Evolutionary conservation across 1,140 invertebrate species (phyloP).

Genomic region (Drosophila setifemur): DNA sequence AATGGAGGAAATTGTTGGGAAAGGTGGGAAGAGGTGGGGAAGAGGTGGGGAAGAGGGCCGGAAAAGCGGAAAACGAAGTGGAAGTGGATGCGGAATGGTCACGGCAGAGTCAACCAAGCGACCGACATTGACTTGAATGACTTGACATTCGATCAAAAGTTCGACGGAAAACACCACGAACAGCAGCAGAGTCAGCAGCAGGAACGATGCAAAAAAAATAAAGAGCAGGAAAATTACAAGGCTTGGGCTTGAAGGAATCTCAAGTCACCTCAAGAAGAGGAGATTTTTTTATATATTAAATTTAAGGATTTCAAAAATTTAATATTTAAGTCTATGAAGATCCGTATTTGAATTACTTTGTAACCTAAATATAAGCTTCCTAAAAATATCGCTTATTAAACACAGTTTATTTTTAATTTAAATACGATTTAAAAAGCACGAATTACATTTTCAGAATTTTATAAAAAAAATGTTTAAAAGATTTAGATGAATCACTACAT

Average conservation of each 20-base stretch:
- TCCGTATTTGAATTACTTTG: no score
- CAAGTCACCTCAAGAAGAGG: background rate
- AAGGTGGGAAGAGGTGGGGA: background rate
- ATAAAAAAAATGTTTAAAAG: no score
- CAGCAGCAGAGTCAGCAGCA: conserved; percentile 34
- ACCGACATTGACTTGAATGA: conserved; percentile 68
- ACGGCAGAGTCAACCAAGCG: conserved; percentile 47
- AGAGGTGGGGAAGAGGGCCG: background rate
- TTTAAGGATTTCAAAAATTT: no score
- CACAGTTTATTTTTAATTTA: no score
- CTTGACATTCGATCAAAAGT: conserved; percentile 78
- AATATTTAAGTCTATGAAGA: no score
- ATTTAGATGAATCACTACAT: no score
- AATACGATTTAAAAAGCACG: no score
- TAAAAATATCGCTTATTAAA: no score
- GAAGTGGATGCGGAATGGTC: conserved; percentile 47
- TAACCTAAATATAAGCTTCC: no score
- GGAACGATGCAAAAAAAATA: background rate
- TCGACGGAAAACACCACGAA: conserved; percentile 56
- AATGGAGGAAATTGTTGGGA: conserved; percentile 15
- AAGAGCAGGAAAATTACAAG: background rate
- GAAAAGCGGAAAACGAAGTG: conserved; percentile 4
- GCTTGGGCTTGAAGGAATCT: conserved; percentile 1
- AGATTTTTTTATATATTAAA: no score
- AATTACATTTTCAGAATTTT: no score